Evolutionary conservation across 2,797 vertebrate genomes (phyloP).

Genomic region (Gobionotothen gibberifrons): DNA sequence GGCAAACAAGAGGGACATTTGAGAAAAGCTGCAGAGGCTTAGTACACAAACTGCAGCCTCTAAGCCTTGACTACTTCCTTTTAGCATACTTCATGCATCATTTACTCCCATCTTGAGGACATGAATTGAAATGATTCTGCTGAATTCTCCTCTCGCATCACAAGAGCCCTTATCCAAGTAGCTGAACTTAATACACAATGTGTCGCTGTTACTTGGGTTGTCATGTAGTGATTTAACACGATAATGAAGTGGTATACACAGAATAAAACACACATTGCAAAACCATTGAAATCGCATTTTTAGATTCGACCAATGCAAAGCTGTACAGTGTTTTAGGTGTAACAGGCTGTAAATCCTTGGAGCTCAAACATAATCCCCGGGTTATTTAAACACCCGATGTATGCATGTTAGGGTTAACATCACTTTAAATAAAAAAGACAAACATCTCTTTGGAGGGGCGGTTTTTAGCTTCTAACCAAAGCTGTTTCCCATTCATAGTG

Average conservation of each 20-base stretch:
- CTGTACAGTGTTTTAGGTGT: constrained; percentile 1
- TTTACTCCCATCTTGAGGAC: constrained; percentile 62
- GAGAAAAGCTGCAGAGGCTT: constrained; percentile 48
- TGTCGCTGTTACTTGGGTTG: constrained; percentile 19
- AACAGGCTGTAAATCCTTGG: background rate
- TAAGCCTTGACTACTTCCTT: constrained; percentile 45
- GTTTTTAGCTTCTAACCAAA: constrained; percentile 7
- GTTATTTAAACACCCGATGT: background rate
- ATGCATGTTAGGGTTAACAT: background rate
- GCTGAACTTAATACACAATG: constrained; percentile 31
- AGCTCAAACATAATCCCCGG: background rate
- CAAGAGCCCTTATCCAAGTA: constrained; percentile 34
- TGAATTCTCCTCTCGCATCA: constrained; percentile 44
- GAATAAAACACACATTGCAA: background rate
- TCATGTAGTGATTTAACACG: constrained; percentile 25
- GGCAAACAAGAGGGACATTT: constrained; percentile 73
- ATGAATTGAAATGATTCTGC: constrained; percentile 50
- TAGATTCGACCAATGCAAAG: background rate
- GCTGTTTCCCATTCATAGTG: constrained; percentile 19
- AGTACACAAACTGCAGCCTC: constrained; percentile 38
- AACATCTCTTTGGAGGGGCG: constrained; percentile 3
- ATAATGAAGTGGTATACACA: constrained; percentile 5
- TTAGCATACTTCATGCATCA: constrained; percentile 69
- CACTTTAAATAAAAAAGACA: background rate
- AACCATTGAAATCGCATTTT: background rate